These are phyloP conservation scores for Peromyscus nudipes DNA, from an alignment of 2,797 vertebrate species.

Conservation along the genomic window DNA sequence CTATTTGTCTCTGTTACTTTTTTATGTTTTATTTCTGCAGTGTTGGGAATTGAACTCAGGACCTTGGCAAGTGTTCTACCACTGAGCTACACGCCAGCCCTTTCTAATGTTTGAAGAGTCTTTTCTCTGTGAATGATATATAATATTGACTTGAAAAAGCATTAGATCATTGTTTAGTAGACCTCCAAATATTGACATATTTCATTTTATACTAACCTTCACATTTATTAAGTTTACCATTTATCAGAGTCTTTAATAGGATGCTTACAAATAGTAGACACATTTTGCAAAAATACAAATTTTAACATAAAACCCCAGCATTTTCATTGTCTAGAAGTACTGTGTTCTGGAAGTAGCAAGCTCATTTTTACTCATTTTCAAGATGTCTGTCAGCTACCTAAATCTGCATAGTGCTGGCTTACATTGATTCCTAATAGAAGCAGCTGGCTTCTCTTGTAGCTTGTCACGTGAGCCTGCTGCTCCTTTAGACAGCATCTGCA, in stretches of 20 bases:
- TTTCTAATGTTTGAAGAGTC: conserved; percentile 8
- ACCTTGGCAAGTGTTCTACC: not conserved
- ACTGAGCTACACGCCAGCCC: not conserved
- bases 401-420: conserved; percentile 12
- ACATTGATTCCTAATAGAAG: conserved; percentile 38
- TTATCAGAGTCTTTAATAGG: conserved; percentile 60
- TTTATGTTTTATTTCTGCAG: not conserved
- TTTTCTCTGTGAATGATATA: conserved; percentile 13
- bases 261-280: conserved; percentile 35
- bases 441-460: not conserved
- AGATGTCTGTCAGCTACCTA: not conserved
- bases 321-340: conserved; percentile 27
- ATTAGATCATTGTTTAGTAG: not conserved
- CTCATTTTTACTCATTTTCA: conserved; percentile 59
- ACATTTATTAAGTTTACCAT: conserved; percentile 14
- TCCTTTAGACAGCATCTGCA: conserved; percentile 14
- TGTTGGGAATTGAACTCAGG: not conserved
- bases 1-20: not conserved
- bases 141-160: conserved; percentile 21
- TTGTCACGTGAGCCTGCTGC: not conserved
- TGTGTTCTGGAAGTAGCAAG: conserved; percentile 17
- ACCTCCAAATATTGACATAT: not conserved
- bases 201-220: not conserved
- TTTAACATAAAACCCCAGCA: conserved; percentile 44
- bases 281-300: conserved; percentile 56